Evolutionary conservation across 2,888 invertebrate species (phyloP).

Genomic region (Pocota personata): DNA sequence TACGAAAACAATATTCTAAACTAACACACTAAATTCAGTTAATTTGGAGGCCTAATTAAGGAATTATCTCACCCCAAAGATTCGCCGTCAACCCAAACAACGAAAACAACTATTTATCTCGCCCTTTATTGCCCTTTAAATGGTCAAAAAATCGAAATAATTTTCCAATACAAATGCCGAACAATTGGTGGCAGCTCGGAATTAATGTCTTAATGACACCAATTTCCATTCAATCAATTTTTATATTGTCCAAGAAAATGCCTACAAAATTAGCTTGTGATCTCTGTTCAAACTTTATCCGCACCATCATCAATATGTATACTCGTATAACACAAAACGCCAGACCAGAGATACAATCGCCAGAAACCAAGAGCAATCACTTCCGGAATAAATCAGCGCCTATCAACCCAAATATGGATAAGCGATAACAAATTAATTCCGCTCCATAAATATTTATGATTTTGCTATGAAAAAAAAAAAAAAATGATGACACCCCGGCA

Average conservation of each 20-base stretch:
- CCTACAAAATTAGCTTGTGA: neutral
- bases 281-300: neutral
- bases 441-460: conserved; percentile 61
- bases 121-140: neutral
- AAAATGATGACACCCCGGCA: neutral
- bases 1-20: neutral
- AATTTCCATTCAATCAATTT: conserved; percentile 20
- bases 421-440: conserved; percentile 51
- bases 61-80: neutral
- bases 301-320: conserved; percentile 1
- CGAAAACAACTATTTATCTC: neutral
- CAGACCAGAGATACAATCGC: conserved; percentile 17
- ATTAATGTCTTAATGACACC: conserved; percentile 3
- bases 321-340: neutral
- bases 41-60: neutral
- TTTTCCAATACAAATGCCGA: neutral
- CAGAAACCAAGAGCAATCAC: conserved; percentile 39
- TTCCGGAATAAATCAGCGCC: conserved; percentile 60
- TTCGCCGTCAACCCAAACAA: neutral
- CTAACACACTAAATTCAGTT: no score
- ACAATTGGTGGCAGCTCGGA: neutral
- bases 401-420: conserved; percentile 40
- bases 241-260: neutral
- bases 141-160: neutral
- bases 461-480: neutral